Evolutionary conservation across 2,797 vertebrate species (phyloP), one percentile per base, ranked within the genome.

Genomic region (Acomys russatus): DNA sequence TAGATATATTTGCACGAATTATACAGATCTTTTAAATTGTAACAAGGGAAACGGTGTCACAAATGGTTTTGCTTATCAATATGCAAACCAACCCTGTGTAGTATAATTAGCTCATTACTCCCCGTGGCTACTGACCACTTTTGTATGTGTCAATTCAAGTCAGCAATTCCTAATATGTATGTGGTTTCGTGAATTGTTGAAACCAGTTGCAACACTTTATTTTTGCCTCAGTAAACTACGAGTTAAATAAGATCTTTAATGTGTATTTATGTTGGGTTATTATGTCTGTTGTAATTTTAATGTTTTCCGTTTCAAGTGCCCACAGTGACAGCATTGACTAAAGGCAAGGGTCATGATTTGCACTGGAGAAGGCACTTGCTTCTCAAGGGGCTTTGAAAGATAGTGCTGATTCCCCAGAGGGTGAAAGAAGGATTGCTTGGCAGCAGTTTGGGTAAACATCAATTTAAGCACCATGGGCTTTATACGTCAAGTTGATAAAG

Each of bases 381-480:
- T 95, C 90, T 94, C 80, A 88, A 95, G 88, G 92, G 90, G 85
- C 61, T 97, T 93, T 95, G 71, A 94, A 96, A 95, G 92, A 94
- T 93, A 73, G 73, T 54, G 35, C 63, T 0, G n/a, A 92, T 83
- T 92, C 94, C 94, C 92, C 63, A 56, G 84, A 80, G 93, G 73
- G 59, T 4, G 3, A 20, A 94, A 93, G 96, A 96, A 96, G 78
- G 70, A 96, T 93, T 23, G 71, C 95, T 97, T 59, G 66, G 95
- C 54, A 68, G 92, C 76, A 94, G 88, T 91, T 96, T 83, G 70
- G 87, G 93, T 93, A 98, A 97, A 97, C 96, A 97, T 96, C 95
- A 91, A 79, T 97, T 96, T 86, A 93, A 96, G 82, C 70, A 94
- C 94, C 38, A 51, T 54, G 85, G 95, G 91, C 76, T 96, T 93